Base-by-base conservation (phyloP, 2,888 invertebrate species). In the Lochmaea crataegi region DNA sequence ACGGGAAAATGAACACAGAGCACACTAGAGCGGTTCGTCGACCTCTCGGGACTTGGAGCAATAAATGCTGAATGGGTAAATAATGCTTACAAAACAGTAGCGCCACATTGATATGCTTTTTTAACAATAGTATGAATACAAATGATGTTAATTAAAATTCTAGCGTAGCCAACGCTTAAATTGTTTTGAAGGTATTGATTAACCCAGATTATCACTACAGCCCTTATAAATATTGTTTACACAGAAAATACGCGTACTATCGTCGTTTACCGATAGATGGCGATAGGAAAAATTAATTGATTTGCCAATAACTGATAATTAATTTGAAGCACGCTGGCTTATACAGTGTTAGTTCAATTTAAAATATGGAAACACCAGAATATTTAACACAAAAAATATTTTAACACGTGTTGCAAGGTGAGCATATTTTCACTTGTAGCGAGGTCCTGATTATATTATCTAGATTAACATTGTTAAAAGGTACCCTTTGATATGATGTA, bases 61-160 rank as follows among this genome's bases (percentile, higher is more conserved):
- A 65, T 73, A 73, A 69, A 73, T 65, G 61, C 68, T 69, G 65
- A 60, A 61, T 66, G 60, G 51, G 69, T 70, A 73, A 73, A 73
- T 73, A 73, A 69, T 69, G 65, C 73, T 73, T 66, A 57, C 32
- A 38, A 56, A 53, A 57, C 68, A 68, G 22, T 60, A 58, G 60
- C 60, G 68, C 45, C 58, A 48, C 60, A n/a, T 3, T 26, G 38
- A n/a, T 51, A 51, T 51, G 45, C 10, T 16, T 53, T 53, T 53
- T 53, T 16, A 2, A 53, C 16, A 16, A 9, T 53, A 16, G 3
- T 53, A 18, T 53, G 51, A 51, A 51, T 51, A 51, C n/a, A 51
- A 53, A 53, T 53, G 18, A 53, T 53, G 10, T 16, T 53, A 16
- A 53, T 53, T 53, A 18, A 2, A 16, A 16, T 18, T 6, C 2